Conservation (phyloP, 2,888 invertebrate species). For the Biston stratarius region DNA sequence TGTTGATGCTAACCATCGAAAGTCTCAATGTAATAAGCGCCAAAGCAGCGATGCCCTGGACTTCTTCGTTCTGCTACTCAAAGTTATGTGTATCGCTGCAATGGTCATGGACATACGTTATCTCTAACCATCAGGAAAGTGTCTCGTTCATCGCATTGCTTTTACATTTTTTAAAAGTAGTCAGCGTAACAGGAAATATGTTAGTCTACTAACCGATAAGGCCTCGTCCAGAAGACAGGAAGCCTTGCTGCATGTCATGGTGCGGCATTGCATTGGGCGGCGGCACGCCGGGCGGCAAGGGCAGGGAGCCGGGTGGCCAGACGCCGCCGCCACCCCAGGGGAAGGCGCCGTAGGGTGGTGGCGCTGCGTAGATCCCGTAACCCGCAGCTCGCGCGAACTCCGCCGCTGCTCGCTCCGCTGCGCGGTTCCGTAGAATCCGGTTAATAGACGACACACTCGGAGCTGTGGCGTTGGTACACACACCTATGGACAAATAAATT, state of each 20-base stretch:
- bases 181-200: too few relatives aligned
- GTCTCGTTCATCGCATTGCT: too few relatives aligned
- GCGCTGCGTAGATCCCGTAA: constrained; percentile 93
- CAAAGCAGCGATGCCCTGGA: too few relatives aligned
- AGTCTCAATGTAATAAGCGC: too few relatives aligned
- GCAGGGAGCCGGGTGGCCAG: constrained; percentile 87
- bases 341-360: constrained; percentile 89
- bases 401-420: constrained; percentile 98
- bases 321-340: constrained; percentile 81
- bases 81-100: too few relatives aligned
- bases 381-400: constrained; percentile 97
- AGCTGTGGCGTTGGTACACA: constrained; percentile 97
- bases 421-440: constrained; percentile 97
- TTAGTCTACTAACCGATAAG: constrained; percentile 65
- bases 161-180: too few relatives aligned
- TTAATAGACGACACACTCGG: constrained; percentile 99
- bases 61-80: too few relatives aligned
- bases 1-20: too few relatives aligned
- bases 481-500: constrained; percentile 87
- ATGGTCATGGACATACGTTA: too few relatives aligned
- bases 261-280: constrained; percentile 77
- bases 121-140: too few relatives aligned
- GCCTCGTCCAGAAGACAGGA: constrained; percentile 71
- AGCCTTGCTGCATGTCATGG: constrained; percentile 83
- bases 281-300: constrained; percentile 81